Conservation (phyloP, 2,888 invertebrate species). For the Ischnus inquisitorius region DNA sequence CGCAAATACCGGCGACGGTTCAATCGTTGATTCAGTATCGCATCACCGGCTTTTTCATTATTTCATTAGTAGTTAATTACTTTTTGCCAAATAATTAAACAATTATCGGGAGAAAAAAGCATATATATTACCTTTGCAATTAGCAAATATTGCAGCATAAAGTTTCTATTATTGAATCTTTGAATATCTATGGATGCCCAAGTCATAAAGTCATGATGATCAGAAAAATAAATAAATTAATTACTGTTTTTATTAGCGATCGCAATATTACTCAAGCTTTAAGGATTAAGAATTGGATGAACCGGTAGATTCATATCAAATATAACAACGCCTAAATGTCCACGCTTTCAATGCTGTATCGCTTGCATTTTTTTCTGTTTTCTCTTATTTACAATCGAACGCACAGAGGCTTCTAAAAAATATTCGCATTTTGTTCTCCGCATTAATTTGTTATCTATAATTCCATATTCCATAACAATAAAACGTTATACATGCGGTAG, state of each 20-base stretch:
- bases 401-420: conserved; percentile 30
- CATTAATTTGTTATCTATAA: not conserved
- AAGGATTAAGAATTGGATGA: not conserved
- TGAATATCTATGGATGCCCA: not conserved
- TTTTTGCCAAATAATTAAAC: not conserved
- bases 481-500: not conserved
- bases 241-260: too few relatives aligned
- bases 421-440: conserved; percentile 14
- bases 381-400: conserved; percentile 1
- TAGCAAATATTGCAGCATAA: not conserved
- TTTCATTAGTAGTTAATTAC: not conserved
- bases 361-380: not conserved
- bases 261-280: too few relatives aligned
- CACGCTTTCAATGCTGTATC: conserved; percentile 23
- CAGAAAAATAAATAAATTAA: not conserved
- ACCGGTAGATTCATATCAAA: conserved; percentile 8
- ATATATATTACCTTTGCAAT: not conserved
- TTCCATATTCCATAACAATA: too few relatives aligned
- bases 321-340: conserved; percentile 8
- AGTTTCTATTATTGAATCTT: not conserved
- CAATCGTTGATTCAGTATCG: not conserved
- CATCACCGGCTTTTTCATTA: not conserved
- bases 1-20: not conserved
- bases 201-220: not conserved
- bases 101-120: not conserved